phyloP scores from a whole-genome alignment of 2,888 invertebrate genomes.

The Orthonevra nobilis region DNA sequence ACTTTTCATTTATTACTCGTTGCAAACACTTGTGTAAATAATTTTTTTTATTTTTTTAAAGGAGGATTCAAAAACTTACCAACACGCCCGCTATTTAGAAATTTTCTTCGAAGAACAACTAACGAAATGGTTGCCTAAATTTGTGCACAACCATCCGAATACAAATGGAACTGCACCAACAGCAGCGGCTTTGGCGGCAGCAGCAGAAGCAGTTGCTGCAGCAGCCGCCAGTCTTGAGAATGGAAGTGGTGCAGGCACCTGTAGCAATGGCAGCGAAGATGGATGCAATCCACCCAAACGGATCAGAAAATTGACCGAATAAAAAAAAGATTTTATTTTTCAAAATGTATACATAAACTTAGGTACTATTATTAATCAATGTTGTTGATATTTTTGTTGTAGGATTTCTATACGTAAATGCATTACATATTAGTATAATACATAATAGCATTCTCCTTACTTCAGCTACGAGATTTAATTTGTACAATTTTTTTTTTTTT shows the following conservation, averaged over 20 bases:
- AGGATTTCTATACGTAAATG: constrained; percentile 62
- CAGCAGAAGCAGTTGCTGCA: constrained; percentile 67
- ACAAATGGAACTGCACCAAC: constrained; percentile 44
- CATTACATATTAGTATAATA: not conserved
- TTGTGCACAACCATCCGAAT: constrained; percentile 79
- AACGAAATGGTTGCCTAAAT: constrained; percentile 89
- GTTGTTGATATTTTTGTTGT: constrained; percentile 70
- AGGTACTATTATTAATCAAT: constrained; percentile 68
- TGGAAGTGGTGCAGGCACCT: constrained; percentile 65
- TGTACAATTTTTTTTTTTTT: constrained; percentile 41
- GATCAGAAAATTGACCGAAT: constrained; percentile 76
- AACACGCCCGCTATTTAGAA: constrained; percentile 90
- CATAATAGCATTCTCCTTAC: constrained; percentile 56
- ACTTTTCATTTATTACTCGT: not conserved
- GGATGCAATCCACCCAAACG: constrained; percentile 78
- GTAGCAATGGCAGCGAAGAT: constrained; percentile 73
- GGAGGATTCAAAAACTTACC: constrained; percentile 88
- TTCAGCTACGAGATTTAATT: constrained; percentile 53
- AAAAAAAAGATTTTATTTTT: constrained; percentile 70
- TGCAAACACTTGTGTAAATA: too few relatives aligned
- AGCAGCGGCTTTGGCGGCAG: constrained; percentile 70
- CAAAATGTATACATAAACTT: constrained; percentile 51
- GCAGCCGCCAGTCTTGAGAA: constrained; percentile 60
- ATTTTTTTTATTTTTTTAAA: too few relatives aligned
- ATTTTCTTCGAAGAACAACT: constrained; percentile 92